Evolutionary conservation across 2,888 invertebrate species (phyloP), one percentile per base, ranked within the genome.

Genomic region (Ceramica pisi): DNA sequence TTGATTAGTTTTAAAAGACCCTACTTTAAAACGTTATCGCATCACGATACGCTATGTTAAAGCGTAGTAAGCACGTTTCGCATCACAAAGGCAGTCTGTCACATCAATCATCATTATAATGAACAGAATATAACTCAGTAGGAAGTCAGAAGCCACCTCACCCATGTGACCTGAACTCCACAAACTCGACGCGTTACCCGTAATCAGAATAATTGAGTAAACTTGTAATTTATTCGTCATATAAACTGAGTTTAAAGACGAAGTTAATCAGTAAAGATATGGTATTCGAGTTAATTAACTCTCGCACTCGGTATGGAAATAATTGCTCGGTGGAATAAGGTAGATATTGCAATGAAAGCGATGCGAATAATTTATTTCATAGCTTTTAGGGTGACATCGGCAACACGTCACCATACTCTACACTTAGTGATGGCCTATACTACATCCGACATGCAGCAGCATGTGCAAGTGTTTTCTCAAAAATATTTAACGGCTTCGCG

Each of bases 251-350:
- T 87, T 81, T 75, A 85, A 89, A 91, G 89, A 89, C 85, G 79
- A 81, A 85, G 85, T 88, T 91, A 90, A 91, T 91, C 88, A 91
- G 90, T 80, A 86, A 88, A 90, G 90, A 90, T 91, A 89, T 90
- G 90, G 89, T 89, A 90, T 87, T 88, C 73, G 86, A 88, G 87
- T 90, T 92, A 92, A 92, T 92, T 92, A 92, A 91, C 87, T 88
- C 88, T 78, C 83, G 83, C 83, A 88, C 87, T 85, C 86, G 86
- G 85, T 87, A 89, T 87, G 89, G 87, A 88, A 90, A 90, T 92
- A 89, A 91, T 91, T 89, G 88, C 86, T 86, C 80, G 67, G 77
- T 77, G 63, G 69, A 63, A 64, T 84, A 75, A 84, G 67, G 78
- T 12, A 38, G 51, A 31, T 12, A 41, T 7, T 56, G 70, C 56